These are phyloP conservation scores for Caenorhabditis doughertyi DNA, from an alignment of 2,888 invertebrate genomes.

Conservation along the genomic window DNA sequence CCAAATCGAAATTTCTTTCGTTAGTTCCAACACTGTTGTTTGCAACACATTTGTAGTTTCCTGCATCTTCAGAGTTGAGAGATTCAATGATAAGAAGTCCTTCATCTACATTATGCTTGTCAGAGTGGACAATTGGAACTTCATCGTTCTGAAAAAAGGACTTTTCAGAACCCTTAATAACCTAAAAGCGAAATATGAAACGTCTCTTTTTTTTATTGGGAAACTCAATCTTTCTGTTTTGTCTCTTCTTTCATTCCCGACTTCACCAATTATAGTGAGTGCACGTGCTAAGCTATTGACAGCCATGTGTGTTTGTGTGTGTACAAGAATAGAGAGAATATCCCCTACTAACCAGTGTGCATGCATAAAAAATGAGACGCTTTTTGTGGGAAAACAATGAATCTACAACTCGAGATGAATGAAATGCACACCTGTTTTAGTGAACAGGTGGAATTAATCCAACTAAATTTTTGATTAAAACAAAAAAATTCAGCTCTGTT, in stretches of 20 bases:
- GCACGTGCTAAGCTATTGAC: slow-evolving; percentile 10
- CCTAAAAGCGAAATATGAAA: slow-evolving; percentile 15
- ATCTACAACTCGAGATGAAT: too few species aligned
- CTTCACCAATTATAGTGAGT: slow-evolving; percentile 25
- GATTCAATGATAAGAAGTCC: slow-evolving; percentile 73
- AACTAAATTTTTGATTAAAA: too few species aligned
- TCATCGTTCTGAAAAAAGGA: slow-evolving; percentile 64
- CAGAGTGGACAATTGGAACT: slow-evolving; percentile 67
- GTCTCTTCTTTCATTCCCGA: not conserved
- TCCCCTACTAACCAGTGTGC: slow-evolving; percentile 38
- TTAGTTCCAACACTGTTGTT: slow-evolving; percentile 70
- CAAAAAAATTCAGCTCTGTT: too few species aligned
- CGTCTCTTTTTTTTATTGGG: slow-evolving; percentile 6
- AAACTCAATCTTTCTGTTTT: slow-evolving; percentile 14
- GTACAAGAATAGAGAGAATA: slow-evolving; percentile 7
- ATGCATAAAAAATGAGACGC: slow-evolving; percentile 41
- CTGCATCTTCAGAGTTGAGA: slow-evolving; percentile 68
- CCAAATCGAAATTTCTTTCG: slow-evolving; percentile 54
- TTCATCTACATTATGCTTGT: slow-evolving; percentile 75
- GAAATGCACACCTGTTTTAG: too few species aligned
- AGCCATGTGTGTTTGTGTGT: too few species aligned
- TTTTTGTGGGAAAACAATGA: too few species aligned
- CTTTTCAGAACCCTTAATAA: too few species aligned
- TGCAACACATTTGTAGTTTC: slow-evolving; percentile 73
- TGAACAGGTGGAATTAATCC: too few species aligned